These are phyloP conservation scores for Abrostola tripartita DNA, from an alignment of 2,888 invertebrate species.

Conservation along the genomic window DNA sequence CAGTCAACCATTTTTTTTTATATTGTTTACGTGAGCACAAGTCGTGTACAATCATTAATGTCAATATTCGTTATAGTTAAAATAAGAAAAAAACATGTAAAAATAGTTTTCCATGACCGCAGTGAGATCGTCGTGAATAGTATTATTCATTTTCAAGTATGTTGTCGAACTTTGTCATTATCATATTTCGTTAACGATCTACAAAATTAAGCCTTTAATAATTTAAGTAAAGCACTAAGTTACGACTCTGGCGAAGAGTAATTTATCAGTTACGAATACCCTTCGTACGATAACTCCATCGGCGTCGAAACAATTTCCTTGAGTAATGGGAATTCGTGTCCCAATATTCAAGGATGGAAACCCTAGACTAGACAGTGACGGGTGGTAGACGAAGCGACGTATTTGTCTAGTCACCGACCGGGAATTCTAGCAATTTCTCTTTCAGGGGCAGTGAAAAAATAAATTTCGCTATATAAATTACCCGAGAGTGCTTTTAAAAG, in stretches of 20 bases:
- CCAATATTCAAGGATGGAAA: slow-evolving; percentile 16
- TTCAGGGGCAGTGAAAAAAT: slow-evolving; percentile 25
- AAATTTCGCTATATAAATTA: slow-evolving; percentile 21
- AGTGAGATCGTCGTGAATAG: too few species aligned
- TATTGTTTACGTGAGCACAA: too few species aligned
- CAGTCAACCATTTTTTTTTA: too few species aligned
- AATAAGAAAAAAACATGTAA: too few species aligned
- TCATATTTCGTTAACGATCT: too few species aligned
- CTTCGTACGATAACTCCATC: neutral
- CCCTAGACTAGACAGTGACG: slow-evolving; percentile 36
- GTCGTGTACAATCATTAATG: too few species aligned
- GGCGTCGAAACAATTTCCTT: slow-evolving; percentile 6
- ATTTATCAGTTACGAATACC: neutral
- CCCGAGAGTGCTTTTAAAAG: slow-evolving; percentile 14
- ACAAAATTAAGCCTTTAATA: too few species aligned
- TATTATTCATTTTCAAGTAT: too few species aligned
- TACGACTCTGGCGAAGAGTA: neutral
- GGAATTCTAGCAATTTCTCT: slow-evolving; percentile 34
- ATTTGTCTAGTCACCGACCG: slow-evolving; percentile 43
- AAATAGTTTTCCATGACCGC: too few species aligned
- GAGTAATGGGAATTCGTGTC: slow-evolving; percentile 10
- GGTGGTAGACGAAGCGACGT: slow-evolving; percentile 23
- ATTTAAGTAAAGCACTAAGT: too few species aligned
- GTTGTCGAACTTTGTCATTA: too few species aligned
- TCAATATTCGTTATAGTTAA: too few species aligned